Evolutionary conservation across 2,797 vertebrate species (phyloP).

Genomic region (Acanthurus leucopareius): DNA sequence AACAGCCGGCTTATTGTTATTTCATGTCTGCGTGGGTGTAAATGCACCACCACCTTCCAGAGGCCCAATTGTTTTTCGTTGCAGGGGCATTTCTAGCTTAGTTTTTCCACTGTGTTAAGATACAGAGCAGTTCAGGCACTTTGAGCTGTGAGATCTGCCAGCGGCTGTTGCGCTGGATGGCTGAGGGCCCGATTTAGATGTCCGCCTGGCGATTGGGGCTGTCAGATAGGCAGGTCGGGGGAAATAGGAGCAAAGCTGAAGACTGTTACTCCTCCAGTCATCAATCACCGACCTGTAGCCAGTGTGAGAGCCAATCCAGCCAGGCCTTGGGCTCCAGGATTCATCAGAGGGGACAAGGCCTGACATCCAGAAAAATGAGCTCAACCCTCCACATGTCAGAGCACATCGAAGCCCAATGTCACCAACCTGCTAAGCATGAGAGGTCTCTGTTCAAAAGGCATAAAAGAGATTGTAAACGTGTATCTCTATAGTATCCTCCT

Average conservation of each 20-base stretch:
- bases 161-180: constrained; percentile 28
- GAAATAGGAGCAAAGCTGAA: constrained; percentile 77
- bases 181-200: constrained; percentile 59
- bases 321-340: constrained; percentile 70
- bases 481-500: constrained; percentile 25
- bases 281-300: constrained; percentile 79
- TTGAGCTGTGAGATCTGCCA: constrained; percentile 34
- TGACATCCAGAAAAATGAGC: constrained; percentile 83
- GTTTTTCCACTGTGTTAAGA: constrained; percentile 10
- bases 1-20: constrained; percentile 52
- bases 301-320: constrained; percentile 54
- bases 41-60: constrained; percentile 32
- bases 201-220: constrained; percentile 58
- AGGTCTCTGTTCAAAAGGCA: constrained; percentile 44
- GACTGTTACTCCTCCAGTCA: constrained; percentile 69
- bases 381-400: constrained; percentile 62
- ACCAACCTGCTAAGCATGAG: constrained; percentile 52
- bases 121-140: constrained; percentile 6
- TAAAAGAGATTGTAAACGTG: constrained; percentile 45
- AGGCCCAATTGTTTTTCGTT: constrained; percentile 25
- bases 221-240: constrained; percentile 69
- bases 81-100: constrained; percentile 7
- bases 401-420: constrained; percentile 72
- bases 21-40: constrained; percentile 40
- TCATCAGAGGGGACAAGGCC: constrained; percentile 76